These are phyloP conservation scores for Boloria euphrosyne DNA, from an alignment of 2,888 invertebrate genomes.

Conservation along the genomic window DNA sequence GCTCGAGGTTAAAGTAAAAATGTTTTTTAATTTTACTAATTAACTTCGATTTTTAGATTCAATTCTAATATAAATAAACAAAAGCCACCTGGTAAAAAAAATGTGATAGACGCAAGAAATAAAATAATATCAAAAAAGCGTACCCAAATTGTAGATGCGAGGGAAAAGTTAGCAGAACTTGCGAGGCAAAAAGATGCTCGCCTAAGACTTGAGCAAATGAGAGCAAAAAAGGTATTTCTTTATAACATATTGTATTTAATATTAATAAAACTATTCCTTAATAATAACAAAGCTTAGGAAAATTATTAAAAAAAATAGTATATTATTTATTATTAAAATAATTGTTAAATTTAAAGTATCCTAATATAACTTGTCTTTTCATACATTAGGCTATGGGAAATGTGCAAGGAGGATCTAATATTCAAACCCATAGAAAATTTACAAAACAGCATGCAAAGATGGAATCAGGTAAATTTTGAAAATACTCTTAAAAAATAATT, in stretches of 20 bases:
- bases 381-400: conserved; percentile 44
- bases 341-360: not conserved
- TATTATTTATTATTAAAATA: conserved; percentile 8
- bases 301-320: no score
- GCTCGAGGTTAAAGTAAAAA: no score
- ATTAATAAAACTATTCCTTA: not conserved
- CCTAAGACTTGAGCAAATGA: conserved; percentile 85
- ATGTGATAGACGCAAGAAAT: conserved; percentile 85
- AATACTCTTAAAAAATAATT: conserved; percentile 6
- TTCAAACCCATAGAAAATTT: conserved; percentile 51
- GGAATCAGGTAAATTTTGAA: conserved; percentile 56
- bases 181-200: conserved; percentile 90
- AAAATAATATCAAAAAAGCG: conserved; percentile 91
- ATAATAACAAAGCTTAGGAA: not conserved
- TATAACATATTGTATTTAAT: no score
- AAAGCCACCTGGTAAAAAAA: conserved; percentile 42
- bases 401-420: conserved; percentile 47
- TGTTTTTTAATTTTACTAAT: no score
- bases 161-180: conserved; percentile 89
- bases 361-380: not conserved
- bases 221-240: conserved; percentile 69
- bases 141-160: conserved; percentile 88
- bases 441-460: conserved; percentile 49
- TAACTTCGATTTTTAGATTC: conserved; percentile 37
- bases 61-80: conserved; percentile 44